Conservation (phyloP, 1,140 invertebrate species). For the Drosophila arizonae region DNA sequence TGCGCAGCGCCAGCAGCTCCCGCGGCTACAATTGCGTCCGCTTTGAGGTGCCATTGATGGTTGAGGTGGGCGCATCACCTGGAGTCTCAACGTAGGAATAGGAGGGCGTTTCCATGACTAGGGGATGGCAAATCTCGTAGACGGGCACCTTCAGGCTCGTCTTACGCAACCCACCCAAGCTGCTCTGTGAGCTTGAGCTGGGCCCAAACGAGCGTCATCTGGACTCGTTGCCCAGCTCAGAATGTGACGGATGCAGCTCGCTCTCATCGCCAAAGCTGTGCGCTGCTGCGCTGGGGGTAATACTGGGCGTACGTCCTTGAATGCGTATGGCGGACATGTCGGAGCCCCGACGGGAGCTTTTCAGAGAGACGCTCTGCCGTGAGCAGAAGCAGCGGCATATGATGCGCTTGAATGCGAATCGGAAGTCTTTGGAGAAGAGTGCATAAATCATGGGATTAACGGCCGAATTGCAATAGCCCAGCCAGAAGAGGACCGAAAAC, state of each 20-base stretch:
- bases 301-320: slow-evolving; percentile 84
- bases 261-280: slow-evolving; percentile 84
- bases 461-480: slow-evolving; percentile 96
- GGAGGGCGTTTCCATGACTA: slow-evolving; percentile 78
- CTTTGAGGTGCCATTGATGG: slow-evolving; percentile 28
- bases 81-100: slow-evolving; percentile 69
- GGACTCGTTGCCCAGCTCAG: slow-evolving; percentile 83
- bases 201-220: slow-evolving; percentile 84
- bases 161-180: slow-evolving; percentile 79
- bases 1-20: slow-evolving; percentile 69
- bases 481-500: slow-evolving; percentile 93
- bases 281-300: slow-evolving; percentile 82
- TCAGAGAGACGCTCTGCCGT: slow-evolving; percentile 67
- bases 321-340: slow-evolving; percentile 86
- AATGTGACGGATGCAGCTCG: slow-evolving; percentile 83
- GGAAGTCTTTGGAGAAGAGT: slow-evolving; percentile 92
- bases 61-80: slow-evolving; percentile 32
- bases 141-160: slow-evolving; percentile 75
- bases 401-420: slow-evolving; percentile 91
- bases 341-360: slow-evolving; percentile 85
- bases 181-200: slow-evolving; percentile 81
- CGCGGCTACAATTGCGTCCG: slow-evolving; percentile 78
- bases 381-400: slow-evolving; percentile 85
- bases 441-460: slow-evolving; percentile 95
- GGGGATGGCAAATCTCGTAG: slow-evolving; percentile 81